phyloP scores from a whole-genome alignment of 1,140 invertebrate genomes.

The Ctenoplectra terminalis region DNA sequence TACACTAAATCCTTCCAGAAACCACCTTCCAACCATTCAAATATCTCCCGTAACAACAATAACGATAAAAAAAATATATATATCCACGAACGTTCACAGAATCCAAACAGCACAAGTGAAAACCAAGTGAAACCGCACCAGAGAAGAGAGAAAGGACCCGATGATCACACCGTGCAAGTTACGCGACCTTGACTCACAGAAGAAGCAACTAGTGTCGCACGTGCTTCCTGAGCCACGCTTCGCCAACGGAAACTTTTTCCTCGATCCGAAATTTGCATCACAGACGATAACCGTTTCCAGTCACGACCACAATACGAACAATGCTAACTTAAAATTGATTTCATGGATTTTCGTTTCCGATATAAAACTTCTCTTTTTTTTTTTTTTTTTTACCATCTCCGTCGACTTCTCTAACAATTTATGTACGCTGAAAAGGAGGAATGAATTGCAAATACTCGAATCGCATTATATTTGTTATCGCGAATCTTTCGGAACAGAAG shows the following conservation, averaged over 20 bases:
- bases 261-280: constrained; percentile 15
- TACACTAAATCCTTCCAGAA: too few relatives aligned
- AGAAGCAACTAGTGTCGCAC: constrained; percentile 42
- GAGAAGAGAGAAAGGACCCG: constrained; percentile 27
- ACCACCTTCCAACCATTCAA: too few relatives aligned
- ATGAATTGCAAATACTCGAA: too few relatives aligned
- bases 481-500: too few relatives aligned
- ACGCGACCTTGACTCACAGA: constrained; percentile 40
- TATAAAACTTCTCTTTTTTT: too few relatives aligned
- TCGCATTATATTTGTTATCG: too few relatives aligned
- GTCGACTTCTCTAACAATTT: too few relatives aligned
- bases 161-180: constrained; percentile 45
- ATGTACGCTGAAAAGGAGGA: too few relatives aligned
- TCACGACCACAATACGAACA: background rate
- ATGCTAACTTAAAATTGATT: background rate
- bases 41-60: too few relatives aligned
- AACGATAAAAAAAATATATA: background rate
- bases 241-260: constrained; percentile 3
- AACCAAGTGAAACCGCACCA: constrained; percentile 18
- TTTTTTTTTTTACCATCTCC: too few relatives aligned
- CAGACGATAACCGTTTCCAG: background rate
- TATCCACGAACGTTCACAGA: background rate
- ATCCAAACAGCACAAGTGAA: background rate
- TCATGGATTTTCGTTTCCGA: background rate
- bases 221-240: background rate